phyloP scores from a whole-genome alignment of 2,888 invertebrate genomes.

The Halictus quadricinctus region DNA sequence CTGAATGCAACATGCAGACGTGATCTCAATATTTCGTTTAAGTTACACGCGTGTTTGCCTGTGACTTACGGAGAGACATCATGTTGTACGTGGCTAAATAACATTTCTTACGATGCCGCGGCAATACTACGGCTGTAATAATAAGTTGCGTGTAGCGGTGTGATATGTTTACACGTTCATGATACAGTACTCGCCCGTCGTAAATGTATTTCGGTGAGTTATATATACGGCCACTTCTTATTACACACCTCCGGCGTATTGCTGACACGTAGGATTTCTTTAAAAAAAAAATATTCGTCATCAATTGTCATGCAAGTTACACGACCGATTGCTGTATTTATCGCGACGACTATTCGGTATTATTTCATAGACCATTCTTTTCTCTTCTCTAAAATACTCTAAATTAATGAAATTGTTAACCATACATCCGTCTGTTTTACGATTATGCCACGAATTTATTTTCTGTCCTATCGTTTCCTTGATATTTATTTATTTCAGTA shows the following conservation, averaged over 20 bases:
- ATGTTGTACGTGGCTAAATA: constrained; percentile 65
- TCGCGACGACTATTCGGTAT: constrained; percentile 23
- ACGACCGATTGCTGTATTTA: constrained; percentile 31
- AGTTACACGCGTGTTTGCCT: constrained; percentile 65
- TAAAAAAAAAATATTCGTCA: constrained; percentile 43
- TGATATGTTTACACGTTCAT: constrained; percentile 75
- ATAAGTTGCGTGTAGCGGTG: constrained; percentile 66
- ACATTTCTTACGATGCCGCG: constrained; percentile 58
- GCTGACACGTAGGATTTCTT: constrained; percentile 41
- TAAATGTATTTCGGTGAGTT: constrained; percentile 81
- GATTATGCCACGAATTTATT: constrained; percentile 21
- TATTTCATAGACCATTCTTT: not conserved
- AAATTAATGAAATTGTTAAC: constrained; percentile 17
- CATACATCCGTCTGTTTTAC: not conserved
- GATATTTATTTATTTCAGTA: constrained; percentile 20
- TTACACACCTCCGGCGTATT: constrained; percentile 29
- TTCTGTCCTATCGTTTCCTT: constrained; percentile 3
- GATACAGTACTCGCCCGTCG: constrained; percentile 77
- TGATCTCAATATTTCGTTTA: constrained; percentile 54
- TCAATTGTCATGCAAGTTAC: constrained; percentile 56
- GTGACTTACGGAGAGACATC: constrained; percentile 59
- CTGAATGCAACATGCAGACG: constrained; percentile 47
- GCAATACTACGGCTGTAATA: constrained; percentile 49
- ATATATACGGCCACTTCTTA: constrained; percentile 32
- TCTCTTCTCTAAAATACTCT: constrained; percentile 2